Conservation (phyloP, 2,113 vertebrate genomes). For the Verasper variegatus region DNA sequence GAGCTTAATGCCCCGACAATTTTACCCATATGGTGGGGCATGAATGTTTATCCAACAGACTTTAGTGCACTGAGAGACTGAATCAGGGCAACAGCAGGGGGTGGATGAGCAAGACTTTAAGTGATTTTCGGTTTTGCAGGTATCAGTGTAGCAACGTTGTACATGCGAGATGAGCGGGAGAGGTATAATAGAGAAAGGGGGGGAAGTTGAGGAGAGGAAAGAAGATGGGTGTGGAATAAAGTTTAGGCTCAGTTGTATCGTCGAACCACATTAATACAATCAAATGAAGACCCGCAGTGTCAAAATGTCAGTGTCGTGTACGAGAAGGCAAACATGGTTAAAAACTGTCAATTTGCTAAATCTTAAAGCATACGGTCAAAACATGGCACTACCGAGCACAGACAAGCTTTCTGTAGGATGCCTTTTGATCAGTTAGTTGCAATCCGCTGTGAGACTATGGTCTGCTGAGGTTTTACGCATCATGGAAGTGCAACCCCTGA, state of each 20-base stretch:
- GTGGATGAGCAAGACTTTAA: too few relatives aligned
- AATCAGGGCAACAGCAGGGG: too few relatives aligned
- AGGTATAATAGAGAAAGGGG: neutral
- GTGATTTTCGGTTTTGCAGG: neutral
- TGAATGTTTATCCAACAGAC: neutral
- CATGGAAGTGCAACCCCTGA: conserved; percentile 32
- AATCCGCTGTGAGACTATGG: neutral
- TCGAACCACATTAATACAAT: neutral
- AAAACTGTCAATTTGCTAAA: neutral
- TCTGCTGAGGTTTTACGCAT: neutral
- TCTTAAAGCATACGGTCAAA: neutral
- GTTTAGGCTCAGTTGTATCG: neutral
- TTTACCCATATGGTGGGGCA: neutral
- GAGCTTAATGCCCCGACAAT: neutral
- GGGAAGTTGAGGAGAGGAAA: too few relatives aligned
- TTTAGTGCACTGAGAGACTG: too few relatives aligned
- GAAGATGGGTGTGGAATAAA: too few relatives aligned
- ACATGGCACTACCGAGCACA: neutral
- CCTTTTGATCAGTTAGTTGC: neutral
- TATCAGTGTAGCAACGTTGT: conserved; percentile 9
- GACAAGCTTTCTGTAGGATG: neutral
- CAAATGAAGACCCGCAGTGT: neutral
- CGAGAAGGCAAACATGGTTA: neutral
- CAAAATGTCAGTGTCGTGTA: neutral
- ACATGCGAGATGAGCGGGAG: neutral